Base-by-base conservation (phyloP, 2,888 invertebrate genomes). In the Corythucha ciliata region DNA sequence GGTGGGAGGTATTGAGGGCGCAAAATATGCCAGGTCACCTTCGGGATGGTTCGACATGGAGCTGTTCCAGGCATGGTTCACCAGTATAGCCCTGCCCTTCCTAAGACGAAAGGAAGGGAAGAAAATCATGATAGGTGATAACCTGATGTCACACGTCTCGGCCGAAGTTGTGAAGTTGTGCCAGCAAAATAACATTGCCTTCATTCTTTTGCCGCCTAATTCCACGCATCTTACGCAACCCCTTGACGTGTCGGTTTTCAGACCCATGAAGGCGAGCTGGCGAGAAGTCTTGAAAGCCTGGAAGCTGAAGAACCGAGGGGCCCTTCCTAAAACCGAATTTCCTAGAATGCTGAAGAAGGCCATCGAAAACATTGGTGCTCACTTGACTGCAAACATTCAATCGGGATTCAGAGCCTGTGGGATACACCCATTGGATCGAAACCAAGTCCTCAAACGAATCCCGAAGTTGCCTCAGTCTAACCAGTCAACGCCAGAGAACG, bases 21-120 rank as follows among this genome's bases (percentile, higher is more conserved):
- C 63, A 52, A 44, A 66, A 5, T 71, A 68, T 56, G 69, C 68
- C 56, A 25, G 67, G 1, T 63, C 65, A 2, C 53, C 55, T 44
- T 64, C 63, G 37, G 69, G 68, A 2, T 68, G 68, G 68, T 64
- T 68, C 52, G 67, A 67, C 54, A 26, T 55, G 1, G 55, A 37
- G 4, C 58, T 57, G 7, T 68, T 67, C 60, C 60, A 63, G 56
- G 63, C 66, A 47, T 66, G 63, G 64, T 60, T 68, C 16, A 25
- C 34, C 8, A 37, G 58, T 22, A n/a, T 50, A 14, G 37, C 57
- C n/a, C 26, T 66, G 18, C 61, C 62, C 25, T n/a, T 27, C 12
- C 25, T 52, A 16, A 52, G 52, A 37, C 55, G 48, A 37, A 46
- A 46, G 25, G 34, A 20, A 34, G 57, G 33, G 14, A 16, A 18